Evolutionary conservation across 2,113 vertebrate genomes (phyloP).

Genomic region (Bujurquina vittata): DNA sequence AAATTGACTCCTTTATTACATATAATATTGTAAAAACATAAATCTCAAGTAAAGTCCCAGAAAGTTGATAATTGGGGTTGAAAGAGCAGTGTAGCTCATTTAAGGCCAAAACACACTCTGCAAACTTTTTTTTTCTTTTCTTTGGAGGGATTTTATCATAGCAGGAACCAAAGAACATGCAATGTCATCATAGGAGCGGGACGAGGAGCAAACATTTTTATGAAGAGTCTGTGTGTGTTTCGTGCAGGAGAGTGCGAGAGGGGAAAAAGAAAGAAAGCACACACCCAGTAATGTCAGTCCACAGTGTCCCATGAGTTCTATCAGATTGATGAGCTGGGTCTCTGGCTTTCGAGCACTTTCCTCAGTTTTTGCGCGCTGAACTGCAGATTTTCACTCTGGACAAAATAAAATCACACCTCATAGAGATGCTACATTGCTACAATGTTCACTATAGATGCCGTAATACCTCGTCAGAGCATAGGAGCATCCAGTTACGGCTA

Average conservation of each 20-base stretch:
- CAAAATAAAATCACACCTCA: constrained; percentile 15
- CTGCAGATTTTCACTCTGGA: constrained; percentile 1
- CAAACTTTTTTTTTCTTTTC: neutral
- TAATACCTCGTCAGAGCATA: neutral
- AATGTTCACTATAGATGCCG: constrained; percentile 38
- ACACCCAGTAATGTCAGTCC: constrained; percentile 10
- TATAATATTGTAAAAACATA: neutral
- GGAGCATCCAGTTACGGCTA: constrained; percentile 29
- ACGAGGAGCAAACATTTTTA: constrained; percentile 26
- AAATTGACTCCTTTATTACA: neutral
- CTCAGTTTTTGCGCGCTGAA: constrained; percentile 32
- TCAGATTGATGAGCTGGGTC: constrained; percentile 43
- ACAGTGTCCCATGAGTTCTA: constrained; percentile 9
- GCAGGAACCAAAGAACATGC: constrained; percentile 40
- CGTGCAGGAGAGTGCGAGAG: neutral
- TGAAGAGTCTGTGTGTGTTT: constrained; percentile 5
- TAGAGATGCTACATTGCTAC: constrained; percentile 4
- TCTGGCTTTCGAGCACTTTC: constrained; percentile 9
- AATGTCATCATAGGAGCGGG: constrained; percentile 52
- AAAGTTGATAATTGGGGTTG: neutral
- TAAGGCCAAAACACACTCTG: neutral
- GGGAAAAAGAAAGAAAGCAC: neutral
- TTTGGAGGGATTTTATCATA: constrained; percentile 40
- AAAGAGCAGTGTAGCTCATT: constrained; percentile 10
- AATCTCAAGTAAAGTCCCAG: neutral